These are phyloP conservation scores for Kradibia gibbosae DNA, from an alignment of 1,140 invertebrate genomes.

Conservation along the genomic window DNA sequence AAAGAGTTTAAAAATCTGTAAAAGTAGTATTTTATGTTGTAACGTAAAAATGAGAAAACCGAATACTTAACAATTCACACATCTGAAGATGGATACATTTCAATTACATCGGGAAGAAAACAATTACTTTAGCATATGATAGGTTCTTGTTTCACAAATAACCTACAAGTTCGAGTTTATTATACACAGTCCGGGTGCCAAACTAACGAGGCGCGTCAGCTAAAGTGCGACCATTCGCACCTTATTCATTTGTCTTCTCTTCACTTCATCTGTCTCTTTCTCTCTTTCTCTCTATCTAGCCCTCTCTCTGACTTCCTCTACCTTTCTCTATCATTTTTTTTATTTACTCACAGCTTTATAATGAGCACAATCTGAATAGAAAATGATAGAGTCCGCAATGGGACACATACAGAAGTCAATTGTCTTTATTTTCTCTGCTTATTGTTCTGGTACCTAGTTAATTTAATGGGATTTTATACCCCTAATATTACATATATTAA, in stretches of 20 bases:
- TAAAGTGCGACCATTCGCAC: conserved; percentile 18
- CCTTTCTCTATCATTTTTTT: not conserved
- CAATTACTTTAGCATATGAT: conserved; percentile 29
- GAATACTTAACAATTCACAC: too few relatives aligned
- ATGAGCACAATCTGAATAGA: not conserved
- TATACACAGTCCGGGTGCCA: not conserved
- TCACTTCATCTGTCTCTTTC: not conserved
- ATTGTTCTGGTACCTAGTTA: not conserved
- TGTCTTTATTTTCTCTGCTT: not conserved
- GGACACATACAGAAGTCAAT: not conserved
- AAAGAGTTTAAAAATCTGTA: too few relatives aligned
- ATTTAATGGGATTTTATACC: too few relatives aligned
- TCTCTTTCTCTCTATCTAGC: not conserved
- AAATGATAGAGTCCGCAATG: conserved; percentile 13
- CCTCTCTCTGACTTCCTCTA: not conserved
- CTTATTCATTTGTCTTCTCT: conserved; percentile 39
- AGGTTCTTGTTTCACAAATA: not conserved
- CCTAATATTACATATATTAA: too few relatives aligned
- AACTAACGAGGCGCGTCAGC: not conserved
- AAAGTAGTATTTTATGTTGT: too few relatives aligned
- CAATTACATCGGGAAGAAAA: not conserved
- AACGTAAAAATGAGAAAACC: too few relatives aligned
- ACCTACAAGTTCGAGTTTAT: not conserved
- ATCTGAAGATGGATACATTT: too few relatives aligned
- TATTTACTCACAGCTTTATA: not conserved